phyloP scores from a whole-genome alignment of 2,888 invertebrate species.

The Synergus japonicus region DNA sequence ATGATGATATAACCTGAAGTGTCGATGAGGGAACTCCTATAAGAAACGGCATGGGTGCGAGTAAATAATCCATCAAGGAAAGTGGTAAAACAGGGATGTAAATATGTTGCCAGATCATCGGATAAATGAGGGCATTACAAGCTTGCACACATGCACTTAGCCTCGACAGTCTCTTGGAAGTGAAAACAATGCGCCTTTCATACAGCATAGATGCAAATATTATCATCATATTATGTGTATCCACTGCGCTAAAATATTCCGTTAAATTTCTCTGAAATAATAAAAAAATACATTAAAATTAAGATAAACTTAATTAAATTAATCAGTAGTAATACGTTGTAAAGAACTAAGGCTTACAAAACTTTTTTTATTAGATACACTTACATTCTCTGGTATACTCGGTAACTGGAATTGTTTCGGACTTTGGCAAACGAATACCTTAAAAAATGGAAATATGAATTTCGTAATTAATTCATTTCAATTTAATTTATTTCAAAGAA shows the following conservation, averaged over 20 bases:
- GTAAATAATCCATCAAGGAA: slow-evolving; percentile 91
- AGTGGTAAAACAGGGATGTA: slow-evolving; percentile 97
- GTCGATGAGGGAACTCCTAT: slow-evolving; percentile 95
- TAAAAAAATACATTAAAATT: slow-evolving; percentile 52
- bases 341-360: background rate
- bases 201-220: slow-evolving; percentile 97
- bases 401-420: slow-evolving; percentile 91
- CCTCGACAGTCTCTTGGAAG: slow-evolving; percentile 91
- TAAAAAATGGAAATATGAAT: slow-evolving; percentile 73
- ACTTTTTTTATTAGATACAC: slow-evolving; percentile 72
- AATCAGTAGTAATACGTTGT: background rate
- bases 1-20: slow-evolving; percentile 83
- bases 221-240: slow-evolving; percentile 95
- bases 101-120: slow-evolving; percentile 99
- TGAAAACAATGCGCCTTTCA: slow-evolving; percentile 95
- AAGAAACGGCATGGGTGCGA: slow-evolving; percentile 98
- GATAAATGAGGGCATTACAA: slow-evolving; percentile 95
- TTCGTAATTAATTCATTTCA: slow-evolving; percentile 2
- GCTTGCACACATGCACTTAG: slow-evolving; percentile 96
- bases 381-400: slow-evolving; percentile 97
- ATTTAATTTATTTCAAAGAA: background rate
- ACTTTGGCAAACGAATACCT: slow-evolving; percentile 89
- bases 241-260: slow-evolving; percentile 98
- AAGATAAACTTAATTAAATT: background rate
- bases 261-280: slow-evolving; percentile 92